Percentiles rank a stretch among this genome's conserved stretches.
phyloP scores from a whole-genome alignment of 2,113 vertebrate species.

The Coracopsis vasa region DNA sequence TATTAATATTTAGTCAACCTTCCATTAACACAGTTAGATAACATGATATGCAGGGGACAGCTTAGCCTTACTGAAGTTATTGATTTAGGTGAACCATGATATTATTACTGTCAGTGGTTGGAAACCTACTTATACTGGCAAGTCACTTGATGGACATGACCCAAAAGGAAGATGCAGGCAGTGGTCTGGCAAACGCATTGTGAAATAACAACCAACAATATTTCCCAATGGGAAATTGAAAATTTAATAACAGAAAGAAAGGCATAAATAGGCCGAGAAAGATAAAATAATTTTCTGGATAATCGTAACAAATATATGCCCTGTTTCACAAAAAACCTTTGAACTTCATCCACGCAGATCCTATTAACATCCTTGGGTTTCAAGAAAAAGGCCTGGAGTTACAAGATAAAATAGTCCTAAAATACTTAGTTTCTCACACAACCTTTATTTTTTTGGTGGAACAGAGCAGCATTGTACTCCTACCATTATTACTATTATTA shows the following conservation, averaged over 20 bases:
- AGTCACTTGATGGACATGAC: not conserved
- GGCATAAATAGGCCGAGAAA: not conserved
- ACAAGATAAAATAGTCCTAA: not conserved
- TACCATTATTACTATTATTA: not conserved
- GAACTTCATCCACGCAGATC: not conserved
- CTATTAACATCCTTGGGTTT: not conserved
- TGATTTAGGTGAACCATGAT: not conserved
- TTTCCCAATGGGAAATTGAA: not conserved
- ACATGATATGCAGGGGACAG: not conserved
- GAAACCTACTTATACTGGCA: not conserved
- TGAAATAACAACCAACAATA: not conserved
- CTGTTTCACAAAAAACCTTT: not conserved
- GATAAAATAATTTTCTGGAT: not conserved
- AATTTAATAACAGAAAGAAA: not conserved
- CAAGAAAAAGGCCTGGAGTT: not conserved
- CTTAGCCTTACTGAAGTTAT: not conserved
- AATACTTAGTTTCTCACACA: not conserved
- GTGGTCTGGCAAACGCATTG: not conserved
- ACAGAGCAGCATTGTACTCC: not conserved
- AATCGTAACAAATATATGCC: not conserved
- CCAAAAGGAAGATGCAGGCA: not conserved
- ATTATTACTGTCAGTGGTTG: not conserved
- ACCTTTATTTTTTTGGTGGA: not conserved
- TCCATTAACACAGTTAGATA: not conserved
- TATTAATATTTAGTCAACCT: not conserved